These are phyloP conservation scores for Tetragonisca angustula DNA, from an alignment of 2,888 invertebrate genomes.

Conservation along the genomic window DNA sequence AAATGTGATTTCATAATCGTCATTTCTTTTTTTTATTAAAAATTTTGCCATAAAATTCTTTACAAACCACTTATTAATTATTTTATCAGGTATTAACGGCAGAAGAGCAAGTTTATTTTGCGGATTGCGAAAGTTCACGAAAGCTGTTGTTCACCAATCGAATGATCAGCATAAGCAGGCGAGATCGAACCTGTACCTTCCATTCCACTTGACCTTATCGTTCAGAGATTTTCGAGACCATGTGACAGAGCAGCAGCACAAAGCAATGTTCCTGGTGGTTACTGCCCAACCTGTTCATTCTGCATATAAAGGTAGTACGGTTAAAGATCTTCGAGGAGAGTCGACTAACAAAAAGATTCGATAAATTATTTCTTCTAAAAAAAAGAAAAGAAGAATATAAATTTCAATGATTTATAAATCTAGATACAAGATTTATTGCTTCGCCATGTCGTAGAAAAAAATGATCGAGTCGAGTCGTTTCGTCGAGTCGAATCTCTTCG, in stretches of 20 bases:
- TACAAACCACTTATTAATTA: not conserved
- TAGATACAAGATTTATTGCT: not conserved
- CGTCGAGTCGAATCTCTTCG: constrained; percentile 52
- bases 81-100: constrained; percentile 59
- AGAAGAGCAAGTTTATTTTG: constrained; percentile 85
- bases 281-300: constrained; percentile 90
- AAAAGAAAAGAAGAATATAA: not conserved
- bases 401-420: not conserved
- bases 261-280: constrained; percentile 84
- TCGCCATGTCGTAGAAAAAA: not conserved
- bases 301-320: constrained; percentile 89
- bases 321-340: constrained; percentile 43
- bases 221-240: constrained; percentile 86
- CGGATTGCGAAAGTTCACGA: constrained; percentile 88
- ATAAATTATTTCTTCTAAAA: not conserved
- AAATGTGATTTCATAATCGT: not conserved
- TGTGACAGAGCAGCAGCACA: constrained; percentile 84
- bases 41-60: not conserved
- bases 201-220: constrained; percentile 90
- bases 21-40: not conserved
- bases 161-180: constrained; percentile 82
- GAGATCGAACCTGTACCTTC: constrained; percentile 87
- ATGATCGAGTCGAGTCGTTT: constrained; percentile 45
- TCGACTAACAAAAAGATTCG: constrained; percentile 53
- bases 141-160: constrained; percentile 16